phyloP scores from a whole-genome alignment of 2,113 vertebrate genomes.

The Anoura caudifer region DNA sequence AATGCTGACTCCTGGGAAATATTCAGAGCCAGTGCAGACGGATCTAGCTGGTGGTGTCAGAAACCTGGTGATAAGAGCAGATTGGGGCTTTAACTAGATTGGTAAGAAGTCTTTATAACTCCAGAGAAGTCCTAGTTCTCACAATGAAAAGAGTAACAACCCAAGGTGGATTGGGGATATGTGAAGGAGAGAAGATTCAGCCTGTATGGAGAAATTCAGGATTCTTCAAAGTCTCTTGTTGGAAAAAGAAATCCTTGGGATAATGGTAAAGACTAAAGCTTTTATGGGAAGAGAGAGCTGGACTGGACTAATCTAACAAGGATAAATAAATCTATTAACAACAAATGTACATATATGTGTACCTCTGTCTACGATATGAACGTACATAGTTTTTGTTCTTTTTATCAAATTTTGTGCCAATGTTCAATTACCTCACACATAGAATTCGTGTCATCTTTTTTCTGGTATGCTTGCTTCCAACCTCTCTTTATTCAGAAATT shows the following conservation, averaged over 20 bases:
- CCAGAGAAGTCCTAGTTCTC: not conserved
- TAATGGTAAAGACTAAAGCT: not conserved
- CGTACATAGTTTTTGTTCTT: not conserved
- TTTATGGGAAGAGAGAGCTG: not conserved
- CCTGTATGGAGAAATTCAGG: not conserved
- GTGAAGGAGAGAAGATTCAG: not conserved
- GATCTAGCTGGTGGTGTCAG: not conserved
- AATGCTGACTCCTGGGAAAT: not conserved
- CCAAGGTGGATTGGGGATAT: not conserved
- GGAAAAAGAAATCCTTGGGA: not conserved
- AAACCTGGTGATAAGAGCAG: not conserved
- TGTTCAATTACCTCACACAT: not conserved
- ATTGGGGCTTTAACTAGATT: not conserved
- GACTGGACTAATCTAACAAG: not conserved
- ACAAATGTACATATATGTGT: not conserved
- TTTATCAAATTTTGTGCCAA: not conserved
- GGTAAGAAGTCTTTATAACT: not conserved
- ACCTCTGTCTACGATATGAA: not conserved
- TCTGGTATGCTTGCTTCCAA: not conserved
- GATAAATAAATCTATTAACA: not conserved
- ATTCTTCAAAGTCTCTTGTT: not conserved
- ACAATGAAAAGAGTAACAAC: not conserved
- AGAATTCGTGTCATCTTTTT: not conserved
- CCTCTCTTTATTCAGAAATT: constrained; percentile 13
- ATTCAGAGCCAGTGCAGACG: not conserved